phyloP scores from a whole-genome alignment of 2,888 invertebrate genomes.

The Trypoxylon attenuatum region DNA sequence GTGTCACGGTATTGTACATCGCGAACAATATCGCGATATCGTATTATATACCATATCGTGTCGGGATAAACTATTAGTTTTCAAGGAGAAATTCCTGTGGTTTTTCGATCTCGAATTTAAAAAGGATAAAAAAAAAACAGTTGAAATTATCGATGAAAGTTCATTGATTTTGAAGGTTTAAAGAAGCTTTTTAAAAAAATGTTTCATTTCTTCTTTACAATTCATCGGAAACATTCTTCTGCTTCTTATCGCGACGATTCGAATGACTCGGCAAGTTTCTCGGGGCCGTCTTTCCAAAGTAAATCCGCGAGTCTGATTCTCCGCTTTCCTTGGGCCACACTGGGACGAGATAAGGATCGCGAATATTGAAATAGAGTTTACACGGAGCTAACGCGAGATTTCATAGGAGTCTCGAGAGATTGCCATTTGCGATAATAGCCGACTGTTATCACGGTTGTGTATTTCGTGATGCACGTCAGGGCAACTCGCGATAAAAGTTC shows the following conservation, averaged over 20 bases:
- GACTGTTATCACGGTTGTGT: background rate
- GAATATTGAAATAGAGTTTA: background rate
- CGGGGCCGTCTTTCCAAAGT: too few relatives aligned
- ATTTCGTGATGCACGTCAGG: background rate
- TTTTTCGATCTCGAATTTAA: too few relatives aligned
- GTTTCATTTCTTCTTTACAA: too few relatives aligned
- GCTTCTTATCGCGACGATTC: too few relatives aligned
- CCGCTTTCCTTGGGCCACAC: too few relatives aligned
- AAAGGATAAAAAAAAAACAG: background rate
- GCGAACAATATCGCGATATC: background rate
- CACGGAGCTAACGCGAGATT: background rate
- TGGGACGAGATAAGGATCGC: background rate
- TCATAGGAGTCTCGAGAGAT: background rate
- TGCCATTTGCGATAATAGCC: background rate
- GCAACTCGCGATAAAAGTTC: background rate
- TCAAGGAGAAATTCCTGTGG: too few relatives aligned
- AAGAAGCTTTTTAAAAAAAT: too few relatives aligned
- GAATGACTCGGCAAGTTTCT: too few relatives aligned
- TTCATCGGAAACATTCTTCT: too few relatives aligned
- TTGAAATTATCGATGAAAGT: background rate
- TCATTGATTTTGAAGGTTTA: too few relatives aligned
- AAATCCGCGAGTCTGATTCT: too few relatives aligned
- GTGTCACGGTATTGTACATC: background rate
- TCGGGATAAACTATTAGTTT: too few relatives aligned
- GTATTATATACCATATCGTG: conserved; percentile 3